Evolutionary conservation across 2,113 vertebrate species (phyloP), one percentile per base, ranked within the genome.

Genomic region (Psephotus haematonotus): DNA sequence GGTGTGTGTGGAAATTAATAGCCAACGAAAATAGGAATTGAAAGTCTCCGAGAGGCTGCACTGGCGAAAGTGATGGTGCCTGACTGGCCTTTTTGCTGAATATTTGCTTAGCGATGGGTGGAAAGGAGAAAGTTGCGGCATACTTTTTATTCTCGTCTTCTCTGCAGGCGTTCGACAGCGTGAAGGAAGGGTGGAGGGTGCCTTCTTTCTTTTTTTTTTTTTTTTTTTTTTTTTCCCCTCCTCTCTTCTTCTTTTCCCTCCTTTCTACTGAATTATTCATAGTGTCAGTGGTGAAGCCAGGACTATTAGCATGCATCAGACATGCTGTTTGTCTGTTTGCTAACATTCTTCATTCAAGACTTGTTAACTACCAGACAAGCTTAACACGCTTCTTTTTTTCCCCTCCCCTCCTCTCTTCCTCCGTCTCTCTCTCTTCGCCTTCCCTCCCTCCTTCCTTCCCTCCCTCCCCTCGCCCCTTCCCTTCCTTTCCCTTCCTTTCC

Each of bases 341-440:
- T 98, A 98, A 99, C 99, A 99, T 99, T 99, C 98, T 98, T 99
- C 98, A 99, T 99, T 99, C 98, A 99, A 98, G 99, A 98, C 98
- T 98, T 98, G 98, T 99, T 99, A 99, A 98, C 98, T 98, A 98
- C 98, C 98, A 98, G 98, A 98, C 98, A 97, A 98, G 98, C 98
- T 98, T 98, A 98, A 98, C 98, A 98, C 97, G 98, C 98, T 98
- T 97, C 98, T 98, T 88, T 93, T 75, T 91, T 65, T 89, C 92
- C 88, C 88, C 94, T 89, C 92, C 88, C 86, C 64, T 77, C 77
- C 79, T 92, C 91, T 71, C 89, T 70, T 79, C 69, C 52, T 67
- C 91, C 64, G 11, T 96, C 93, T 91, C 88, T 88, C 86, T 75
- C 96, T 96, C 96, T 90, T 94, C 93, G 88, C 86, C 86, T 52